A percentile compares a stretch with the other conserved stretches of the same genome.
Evolutionary conservation across 1,140 invertebrate genomes (phyloP).

Genomic region (Telenomus remus): DNA sequence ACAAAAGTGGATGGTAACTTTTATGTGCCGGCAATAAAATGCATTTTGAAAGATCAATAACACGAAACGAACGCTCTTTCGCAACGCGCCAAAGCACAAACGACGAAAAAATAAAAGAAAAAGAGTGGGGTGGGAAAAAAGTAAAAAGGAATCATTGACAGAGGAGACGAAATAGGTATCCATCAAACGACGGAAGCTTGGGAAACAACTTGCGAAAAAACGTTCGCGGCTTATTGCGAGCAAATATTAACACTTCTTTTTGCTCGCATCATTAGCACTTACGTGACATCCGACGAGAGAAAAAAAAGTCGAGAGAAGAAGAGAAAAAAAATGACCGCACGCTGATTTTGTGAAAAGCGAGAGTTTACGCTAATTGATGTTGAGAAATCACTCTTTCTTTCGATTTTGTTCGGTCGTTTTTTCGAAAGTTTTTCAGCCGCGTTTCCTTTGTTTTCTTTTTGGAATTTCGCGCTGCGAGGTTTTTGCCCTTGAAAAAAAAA

Average conservation of each 20-base stretch:
- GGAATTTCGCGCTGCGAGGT: too few relatives aligned
- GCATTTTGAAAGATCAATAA: conserved; percentile 57
- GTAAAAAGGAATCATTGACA: conserved; percentile 11
- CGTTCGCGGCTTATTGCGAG: conserved; percentile 50
- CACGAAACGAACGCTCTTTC: conserved; percentile 46
- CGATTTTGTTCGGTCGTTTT: conserved; percentile 5
- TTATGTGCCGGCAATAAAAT: conserved; percentile 45
- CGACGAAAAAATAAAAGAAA: conserved; percentile 36
- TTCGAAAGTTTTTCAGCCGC: not conserved
- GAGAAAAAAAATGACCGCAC: conserved; percentile 10
- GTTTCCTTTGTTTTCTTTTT: too few relatives aligned
- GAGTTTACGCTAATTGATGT: conserved; percentile 49
- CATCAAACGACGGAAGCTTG: conserved; percentile 45
- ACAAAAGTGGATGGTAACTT: conserved; percentile 47
- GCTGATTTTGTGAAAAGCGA: conserved; percentile 44
- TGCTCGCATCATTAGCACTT: conserved; percentile 56
- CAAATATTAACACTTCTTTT: conserved; percentile 62
- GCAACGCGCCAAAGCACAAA: conserved; percentile 13
- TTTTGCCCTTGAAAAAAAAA: too few relatives aligned
- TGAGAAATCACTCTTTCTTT: not conserved
- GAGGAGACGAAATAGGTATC: conserved; percentile 38
- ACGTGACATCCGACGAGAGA: conserved; percentile 42
- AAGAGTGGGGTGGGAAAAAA: conserved; percentile 28
- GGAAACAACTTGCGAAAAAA: conserved; percentile 57
- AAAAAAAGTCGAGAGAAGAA: not conserved